These are phyloP conservation scores for Gryon sp. DNA, from an alignment of 1,140 invertebrate species.

Conservation along the genomic window DNA sequence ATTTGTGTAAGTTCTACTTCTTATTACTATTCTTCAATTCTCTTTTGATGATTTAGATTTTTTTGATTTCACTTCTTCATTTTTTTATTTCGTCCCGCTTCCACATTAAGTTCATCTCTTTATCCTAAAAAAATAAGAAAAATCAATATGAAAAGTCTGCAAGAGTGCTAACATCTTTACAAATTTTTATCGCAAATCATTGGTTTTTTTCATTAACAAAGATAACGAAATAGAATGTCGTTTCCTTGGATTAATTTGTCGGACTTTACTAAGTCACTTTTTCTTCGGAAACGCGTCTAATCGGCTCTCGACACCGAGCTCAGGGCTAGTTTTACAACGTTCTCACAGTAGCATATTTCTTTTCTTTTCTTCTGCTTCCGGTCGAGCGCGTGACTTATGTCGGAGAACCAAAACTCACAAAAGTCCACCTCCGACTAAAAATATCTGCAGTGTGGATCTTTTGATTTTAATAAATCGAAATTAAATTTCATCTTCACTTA, in stretches of 20 bases:
- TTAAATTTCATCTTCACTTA: conserved; percentile 28
- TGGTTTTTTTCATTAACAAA: conserved; percentile 2
- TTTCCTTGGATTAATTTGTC: conserved; percentile 45
- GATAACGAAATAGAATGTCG: conserved; percentile 30
- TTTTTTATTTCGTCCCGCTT: too few relatives aligned
- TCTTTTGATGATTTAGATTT: too few relatives aligned
- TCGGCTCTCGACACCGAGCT: conserved; percentile 44
- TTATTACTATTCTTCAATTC: too few relatives aligned
- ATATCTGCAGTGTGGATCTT: conserved; percentile 17
- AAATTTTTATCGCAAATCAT: too few relatives aligned
- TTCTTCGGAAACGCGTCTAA: conserved; percentile 53
- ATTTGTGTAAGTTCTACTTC: too few relatives aligned
- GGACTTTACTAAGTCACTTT: conserved; percentile 45
- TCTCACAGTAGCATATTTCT: conserved; percentile 42
- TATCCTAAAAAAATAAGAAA: too few relatives aligned
- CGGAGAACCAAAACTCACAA: conserved; percentile 30
- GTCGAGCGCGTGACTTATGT: conserved; percentile 47
- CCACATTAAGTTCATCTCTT: too few relatives aligned
- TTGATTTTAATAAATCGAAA: conserved; percentile 43
- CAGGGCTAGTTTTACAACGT: conserved; percentile 44
- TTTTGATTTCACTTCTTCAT: too few relatives aligned
- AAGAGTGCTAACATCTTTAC: too few relatives aligned
- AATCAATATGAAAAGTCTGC: too few relatives aligned
- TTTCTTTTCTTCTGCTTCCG: conserved; percentile 44
- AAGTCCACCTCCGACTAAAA: conserved; percentile 40